Conservation (phyloP, 1,140 invertebrate genomes). For the Phymorhynchus buccinoides region DNA sequence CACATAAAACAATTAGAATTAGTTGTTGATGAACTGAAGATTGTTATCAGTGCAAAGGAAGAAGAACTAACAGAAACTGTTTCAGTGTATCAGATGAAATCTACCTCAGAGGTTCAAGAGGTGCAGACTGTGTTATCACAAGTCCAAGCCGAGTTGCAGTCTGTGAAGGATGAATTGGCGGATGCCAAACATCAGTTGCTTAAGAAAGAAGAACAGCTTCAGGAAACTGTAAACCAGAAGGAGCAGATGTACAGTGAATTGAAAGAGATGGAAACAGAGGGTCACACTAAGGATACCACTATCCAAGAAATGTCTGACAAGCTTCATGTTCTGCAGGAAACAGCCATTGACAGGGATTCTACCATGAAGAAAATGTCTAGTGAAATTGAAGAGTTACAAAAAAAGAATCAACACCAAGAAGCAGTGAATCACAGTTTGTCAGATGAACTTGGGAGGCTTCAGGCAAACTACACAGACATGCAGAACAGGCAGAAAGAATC, state of each 20-base stretch:
- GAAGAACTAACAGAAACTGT: background rate
- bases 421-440: background rate
- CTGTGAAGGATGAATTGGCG: background rate
- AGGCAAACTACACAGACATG: background rate
- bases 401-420: background rate
- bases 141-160: constrained; percentile 1
- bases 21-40: background rate
- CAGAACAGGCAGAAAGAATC: background rate
- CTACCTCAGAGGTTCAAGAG: background rate
- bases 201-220: background rate
- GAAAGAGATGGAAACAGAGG: background rate
- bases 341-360: background rate
- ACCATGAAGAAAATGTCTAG: background rate
- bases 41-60: background rate
- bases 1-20: background rate
- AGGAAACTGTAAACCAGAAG: background rate
- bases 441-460: constrained; percentile 10
- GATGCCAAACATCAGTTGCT: background rate
- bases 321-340: background rate
- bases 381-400: background rate
- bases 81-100: background rate
- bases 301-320: constrained; percentile 14
- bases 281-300: background rate
- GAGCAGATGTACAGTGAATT: constrained; percentile 19
- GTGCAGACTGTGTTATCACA: background rate